A percentile compares a stretch with the other conserved stretches of the same genome.
These are phyloP conservation scores for Dynastes grantii DNA, from an alignment of 2,888 invertebrate species.

Conservation along the genomic window DNA sequence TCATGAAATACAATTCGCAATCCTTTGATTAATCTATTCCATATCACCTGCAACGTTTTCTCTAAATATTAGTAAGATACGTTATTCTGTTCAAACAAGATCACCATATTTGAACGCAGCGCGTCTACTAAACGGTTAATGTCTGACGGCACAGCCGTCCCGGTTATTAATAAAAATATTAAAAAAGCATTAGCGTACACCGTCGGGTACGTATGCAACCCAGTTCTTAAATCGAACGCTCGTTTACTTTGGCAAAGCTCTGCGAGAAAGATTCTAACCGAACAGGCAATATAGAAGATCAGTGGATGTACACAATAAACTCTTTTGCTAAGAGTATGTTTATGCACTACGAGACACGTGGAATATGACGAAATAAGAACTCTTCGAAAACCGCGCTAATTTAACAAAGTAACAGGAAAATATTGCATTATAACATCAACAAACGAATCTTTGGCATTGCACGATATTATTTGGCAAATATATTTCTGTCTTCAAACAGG, in stretches of 20 bases:
- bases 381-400: no score
- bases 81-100: background rate
- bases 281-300: no score
- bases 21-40: no score
- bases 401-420: no score
- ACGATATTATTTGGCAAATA: conserved; percentile 20
- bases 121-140: background rate
- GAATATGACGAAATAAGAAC: no score
- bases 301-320: no score
- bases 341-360: no score
- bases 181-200: conserved; percentile 21
- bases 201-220: background rate
- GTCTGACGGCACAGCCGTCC: conserved; percentile 11
- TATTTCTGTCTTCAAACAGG: conserved; percentile 2
- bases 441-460: conserved; percentile 19
- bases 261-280: background rate
- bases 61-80: no score
- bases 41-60: no score
- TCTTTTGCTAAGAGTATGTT: no score
- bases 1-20: no score
- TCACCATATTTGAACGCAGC: conserved; percentile 8
- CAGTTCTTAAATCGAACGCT: background rate
- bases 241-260: conserved; percentile 19
- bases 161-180: conserved; percentile 40
- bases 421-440: background rate